These are phyloP conservation scores for Leptinotarsa haldemani DNA, from an alignment of 2,888 invertebrate genomes.

Conservation along the genomic window DNA sequence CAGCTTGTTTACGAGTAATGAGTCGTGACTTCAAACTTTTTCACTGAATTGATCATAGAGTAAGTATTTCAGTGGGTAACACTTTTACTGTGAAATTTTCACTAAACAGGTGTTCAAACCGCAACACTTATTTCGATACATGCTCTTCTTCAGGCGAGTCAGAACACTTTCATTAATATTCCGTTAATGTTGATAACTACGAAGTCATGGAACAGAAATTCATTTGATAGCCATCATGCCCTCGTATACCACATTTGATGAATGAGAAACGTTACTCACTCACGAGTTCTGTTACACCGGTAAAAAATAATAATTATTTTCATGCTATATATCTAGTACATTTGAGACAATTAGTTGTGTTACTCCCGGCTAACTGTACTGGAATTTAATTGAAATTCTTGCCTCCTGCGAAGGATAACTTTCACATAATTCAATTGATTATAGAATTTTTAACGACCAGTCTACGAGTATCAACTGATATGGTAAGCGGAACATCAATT, in stretches of 20 bases:
- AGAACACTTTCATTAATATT: too few species aligned
- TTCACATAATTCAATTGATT: slow-evolving; percentile 4
- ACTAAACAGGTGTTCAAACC: too few species aligned
- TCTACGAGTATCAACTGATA: not conserved
- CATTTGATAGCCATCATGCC: not conserved
- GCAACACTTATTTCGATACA: too few species aligned
- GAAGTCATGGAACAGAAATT: not conserved
- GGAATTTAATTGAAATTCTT: slow-evolving; percentile 14
- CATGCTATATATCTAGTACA: not conserved
- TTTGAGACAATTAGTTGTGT: slow-evolving; percentile 13
- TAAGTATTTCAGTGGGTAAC: too few species aligned
- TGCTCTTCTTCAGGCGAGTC: too few species aligned
- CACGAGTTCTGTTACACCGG: slow-evolving; percentile 15
- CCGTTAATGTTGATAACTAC: too few species aligned
- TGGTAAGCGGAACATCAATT: too few species aligned
- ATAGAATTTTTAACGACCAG: not conserved
- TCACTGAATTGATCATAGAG: too few species aligned
- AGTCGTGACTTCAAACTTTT: too few species aligned
- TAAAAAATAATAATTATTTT: slow-evolving; percentile 14
- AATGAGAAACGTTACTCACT: not conserved
- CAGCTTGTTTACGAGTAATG: too few species aligned
- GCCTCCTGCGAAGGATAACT: not conserved
- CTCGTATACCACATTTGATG: slow-evolving; percentile 4
- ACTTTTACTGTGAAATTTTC: too few species aligned
- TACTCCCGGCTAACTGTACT: slow-evolving; percentile 10